A percentile compares a stretch with the other conserved stretches of the same genome.
Conservation (phyloP, 2,888 invertebrate genomes). For the Drosophila paranaensis region DNA sequence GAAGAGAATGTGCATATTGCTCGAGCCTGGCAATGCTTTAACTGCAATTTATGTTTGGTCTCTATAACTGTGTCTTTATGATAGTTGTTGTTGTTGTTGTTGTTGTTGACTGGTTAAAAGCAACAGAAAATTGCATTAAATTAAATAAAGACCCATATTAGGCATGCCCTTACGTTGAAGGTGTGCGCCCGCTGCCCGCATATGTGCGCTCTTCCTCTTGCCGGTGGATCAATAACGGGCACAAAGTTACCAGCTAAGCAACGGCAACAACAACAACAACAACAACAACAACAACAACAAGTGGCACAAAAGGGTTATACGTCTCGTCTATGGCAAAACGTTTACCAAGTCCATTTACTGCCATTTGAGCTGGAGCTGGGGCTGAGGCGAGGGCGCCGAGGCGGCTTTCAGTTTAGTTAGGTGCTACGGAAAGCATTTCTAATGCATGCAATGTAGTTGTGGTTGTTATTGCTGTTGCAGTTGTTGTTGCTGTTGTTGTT, state of each 20-base stretch:
- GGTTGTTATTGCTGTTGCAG: constrained; percentile 27
- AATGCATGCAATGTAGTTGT: constrained; percentile 66
- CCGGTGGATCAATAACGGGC: constrained; percentile 71
- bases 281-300: constrained; percentile 22
- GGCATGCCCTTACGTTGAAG: constrained; percentile 66
- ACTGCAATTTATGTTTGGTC: constrained; percentile 25
- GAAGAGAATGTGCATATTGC: not conserved
- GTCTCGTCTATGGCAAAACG: constrained; percentile 57
- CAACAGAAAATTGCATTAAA: constrained; percentile 77
- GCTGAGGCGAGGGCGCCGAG: not conserved
- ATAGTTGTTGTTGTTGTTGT: constrained; percentile 3
- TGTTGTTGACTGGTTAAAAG: constrained; percentile 43
- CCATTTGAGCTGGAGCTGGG: constrained; percentile 14
- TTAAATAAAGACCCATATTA: constrained; percentile 78
- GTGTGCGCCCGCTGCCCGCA: constrained; percentile 40
- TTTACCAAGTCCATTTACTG: constrained; percentile 62
- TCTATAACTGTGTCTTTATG: not conserved
- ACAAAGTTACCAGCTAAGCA: constrained; percentile 63
- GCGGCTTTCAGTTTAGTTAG: constrained; percentile 34
- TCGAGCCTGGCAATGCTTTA: constrained; percentile 1
- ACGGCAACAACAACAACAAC: constrained; percentile 34
- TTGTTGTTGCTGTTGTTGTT: constrained; percentile 7
- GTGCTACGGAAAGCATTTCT: constrained; percentile 64
- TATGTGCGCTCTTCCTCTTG: constrained; percentile 1
- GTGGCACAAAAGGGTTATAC: constrained; percentile 49